A percentile compares a stretch with the other conserved stretches of the same genome.
Conservation (phyloP, 92 coral and sea anemone species). For the Palythoa grandis region DNA sequence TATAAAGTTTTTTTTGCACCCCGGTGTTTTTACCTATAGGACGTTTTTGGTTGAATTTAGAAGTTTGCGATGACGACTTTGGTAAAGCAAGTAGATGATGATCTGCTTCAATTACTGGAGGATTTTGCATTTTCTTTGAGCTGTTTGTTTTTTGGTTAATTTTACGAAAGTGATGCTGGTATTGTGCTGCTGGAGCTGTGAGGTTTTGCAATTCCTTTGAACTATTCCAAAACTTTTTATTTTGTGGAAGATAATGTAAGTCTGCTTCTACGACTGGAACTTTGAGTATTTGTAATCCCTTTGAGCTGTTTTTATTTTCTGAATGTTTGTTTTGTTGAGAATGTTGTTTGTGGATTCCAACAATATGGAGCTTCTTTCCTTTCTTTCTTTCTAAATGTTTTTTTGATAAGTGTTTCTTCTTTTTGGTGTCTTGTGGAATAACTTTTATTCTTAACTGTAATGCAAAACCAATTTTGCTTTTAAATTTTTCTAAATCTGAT, state of each 20-base stretch:
- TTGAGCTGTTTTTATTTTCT: not conserved
- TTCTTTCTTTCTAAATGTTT: not conserved
- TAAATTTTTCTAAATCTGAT: slow-evolving; percentile 28
- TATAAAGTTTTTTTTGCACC: not conserved
- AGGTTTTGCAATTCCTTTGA: not conserved
- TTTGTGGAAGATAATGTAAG: not conserved
- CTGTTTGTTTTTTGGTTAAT: not conserved
- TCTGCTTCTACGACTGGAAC: slow-evolving; percentile 1
- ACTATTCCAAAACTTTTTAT: not conserved
- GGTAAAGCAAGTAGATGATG: not conserved
- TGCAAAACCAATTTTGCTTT: slow-evolving; percentile 3
- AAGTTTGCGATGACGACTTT: not conserved
- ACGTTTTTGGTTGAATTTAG: not conserved
- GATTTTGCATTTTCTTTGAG: not conserved
- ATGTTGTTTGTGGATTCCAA: not conserved
- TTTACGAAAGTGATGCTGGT: not conserved
- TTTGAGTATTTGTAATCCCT: not conserved
- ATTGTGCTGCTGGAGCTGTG: not conserved
- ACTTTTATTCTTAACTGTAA: slow-evolving; percentile 17
- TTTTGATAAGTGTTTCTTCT: not conserved
- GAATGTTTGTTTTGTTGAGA: not conserved
- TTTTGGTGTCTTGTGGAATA: slow-evolving; percentile 11
- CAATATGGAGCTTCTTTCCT: not conserved
- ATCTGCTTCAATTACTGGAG: slow-evolving; percentile 12
- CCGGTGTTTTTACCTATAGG: not conserved